Conservation (phyloP, 2,113 vertebrate species). For the Heterotis niloticus region DNA sequence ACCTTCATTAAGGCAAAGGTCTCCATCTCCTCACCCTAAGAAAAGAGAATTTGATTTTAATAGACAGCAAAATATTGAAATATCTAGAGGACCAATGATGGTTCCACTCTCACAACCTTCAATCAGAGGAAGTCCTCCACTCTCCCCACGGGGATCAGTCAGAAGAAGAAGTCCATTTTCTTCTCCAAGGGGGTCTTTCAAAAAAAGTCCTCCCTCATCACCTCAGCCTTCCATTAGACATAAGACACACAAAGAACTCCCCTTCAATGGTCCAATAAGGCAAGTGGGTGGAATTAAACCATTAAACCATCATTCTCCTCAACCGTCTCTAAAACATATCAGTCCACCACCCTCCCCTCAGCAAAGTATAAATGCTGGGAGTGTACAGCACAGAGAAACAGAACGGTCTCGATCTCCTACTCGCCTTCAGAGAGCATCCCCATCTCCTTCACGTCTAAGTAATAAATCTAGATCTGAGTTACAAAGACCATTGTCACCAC, state of each 20-base stretch:
- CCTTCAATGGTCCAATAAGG: slow-evolving; percentile 38
- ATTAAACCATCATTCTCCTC: slow-evolving; percentile 40
- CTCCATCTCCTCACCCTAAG: slow-evolving; percentile 32
- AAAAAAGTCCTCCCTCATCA: slow-evolving; percentile 52
- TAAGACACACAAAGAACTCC: slow-evolving; percentile 43
- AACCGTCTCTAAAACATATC: slow-evolving; percentile 35
- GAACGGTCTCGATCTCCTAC: slow-evolving; percentile 49
- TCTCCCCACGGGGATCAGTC: slow-evolving; percentile 51
- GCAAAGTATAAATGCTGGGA: slow-evolving; percentile 44
- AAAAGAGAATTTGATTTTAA: slow-evolving; percentile 38
- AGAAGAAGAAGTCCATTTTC: slow-evolving; percentile 22
- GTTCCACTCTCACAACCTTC: slow-evolving; percentile 45
- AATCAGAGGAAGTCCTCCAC: slow-evolving; percentile 51
- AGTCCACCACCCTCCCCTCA: slow-evolving; percentile 52
- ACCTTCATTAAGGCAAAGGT: slow-evolving; percentile 46
- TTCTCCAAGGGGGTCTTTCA: slow-evolving; percentile 10
- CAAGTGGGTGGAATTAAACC: slow-evolving; percentile 47
- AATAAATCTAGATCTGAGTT: slow-evolving; percentile 29
- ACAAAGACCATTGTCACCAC: slow-evolving; percentile 42
- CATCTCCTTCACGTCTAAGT: slow-evolving; percentile 54
- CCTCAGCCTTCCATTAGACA: slow-evolving; percentile 55
- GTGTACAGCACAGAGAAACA: slow-evolving; percentile 37
- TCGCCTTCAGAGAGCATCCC: slow-evolving; percentile 48
- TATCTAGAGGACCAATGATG: slow-evolving; percentile 23
- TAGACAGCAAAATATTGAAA: slow-evolving; percentile 19